These are phyloP conservation scores for Pseudorasbora parva DNA, from an alignment of 2,113 vertebrate genomes.

Conservation along the genomic window DNA sequence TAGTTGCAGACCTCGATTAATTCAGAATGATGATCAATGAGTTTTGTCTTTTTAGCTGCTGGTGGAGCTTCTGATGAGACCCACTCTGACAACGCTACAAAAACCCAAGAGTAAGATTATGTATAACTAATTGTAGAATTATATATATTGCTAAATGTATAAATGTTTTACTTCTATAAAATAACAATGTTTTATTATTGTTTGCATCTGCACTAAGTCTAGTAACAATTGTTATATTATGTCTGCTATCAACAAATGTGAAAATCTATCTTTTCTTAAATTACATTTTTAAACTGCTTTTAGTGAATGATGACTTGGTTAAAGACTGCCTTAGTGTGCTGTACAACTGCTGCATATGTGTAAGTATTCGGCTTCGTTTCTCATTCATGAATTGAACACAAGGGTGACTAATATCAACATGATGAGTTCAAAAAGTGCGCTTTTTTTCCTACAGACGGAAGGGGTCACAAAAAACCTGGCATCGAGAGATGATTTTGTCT, in stretches of 20 bases:
- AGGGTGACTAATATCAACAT: background rate
- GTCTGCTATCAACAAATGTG: background rate
- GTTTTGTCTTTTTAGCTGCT: slow-evolving; percentile 81
- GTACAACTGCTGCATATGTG: slow-evolving; percentile 90
- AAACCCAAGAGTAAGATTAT: slow-evolving; percentile 87
- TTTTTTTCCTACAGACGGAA: slow-evolving; percentile 77
- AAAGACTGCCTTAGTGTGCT: slow-evolving; percentile 90
- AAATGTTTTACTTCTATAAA: background rate
- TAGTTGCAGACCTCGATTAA: background rate
- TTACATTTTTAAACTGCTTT: slow-evolving; percentile 59
- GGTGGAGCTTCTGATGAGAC: slow-evolving; percentile 97
- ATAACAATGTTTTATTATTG: background rate
- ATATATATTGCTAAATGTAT: background rate
- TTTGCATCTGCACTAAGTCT: background rate
- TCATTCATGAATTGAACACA: background rate
- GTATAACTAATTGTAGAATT: background rate
- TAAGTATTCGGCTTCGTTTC: slow-evolving; percentile 73
- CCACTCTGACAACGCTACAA: slow-evolving; percentile 93
- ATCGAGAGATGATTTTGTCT: slow-evolving; percentile 87
- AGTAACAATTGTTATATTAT: background rate
- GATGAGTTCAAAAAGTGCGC: background rate
- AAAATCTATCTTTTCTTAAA: background rate
- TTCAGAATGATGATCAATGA: background rate
- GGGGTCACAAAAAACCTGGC: slow-evolving; percentile 86
- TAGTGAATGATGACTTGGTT: slow-evolving; percentile 88